A percentile compares a stretch with the other conserved stretches of the same genome.
phyloP scores from a whole-genome alignment of 2,888 invertebrate genomes.

The Tinea trinotella region DNA sequence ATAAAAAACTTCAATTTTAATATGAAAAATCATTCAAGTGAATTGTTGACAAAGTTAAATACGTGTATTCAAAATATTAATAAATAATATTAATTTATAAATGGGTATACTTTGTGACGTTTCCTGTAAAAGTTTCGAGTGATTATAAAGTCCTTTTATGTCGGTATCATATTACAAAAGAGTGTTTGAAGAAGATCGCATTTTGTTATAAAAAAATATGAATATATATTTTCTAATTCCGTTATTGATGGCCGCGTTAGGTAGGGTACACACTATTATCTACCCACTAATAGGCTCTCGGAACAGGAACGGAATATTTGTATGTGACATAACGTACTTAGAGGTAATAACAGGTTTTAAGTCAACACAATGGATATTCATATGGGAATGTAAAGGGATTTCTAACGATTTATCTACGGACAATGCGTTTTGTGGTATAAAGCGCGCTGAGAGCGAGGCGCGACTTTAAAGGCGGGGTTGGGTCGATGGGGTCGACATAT shows the following conservation, averaged over 20 bases:
- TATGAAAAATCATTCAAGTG: not conserved
- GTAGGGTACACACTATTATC: not conserved
- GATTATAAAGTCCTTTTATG: not conserved
- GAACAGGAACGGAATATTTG: slow-evolving; percentile 12
- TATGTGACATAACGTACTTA: slow-evolving; percentile 18
- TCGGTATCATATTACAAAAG: not conserved
- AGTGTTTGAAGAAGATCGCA: not conserved
- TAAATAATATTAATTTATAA: not conserved
- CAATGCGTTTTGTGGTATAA: slow-evolving; percentile 17
- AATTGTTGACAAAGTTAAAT: not conserved
- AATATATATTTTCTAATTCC: not conserved
- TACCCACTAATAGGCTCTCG: not conserved
- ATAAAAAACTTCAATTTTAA: not conserved
- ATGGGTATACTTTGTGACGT: slow-evolving; percentile 1
- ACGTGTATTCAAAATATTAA: not conserved
- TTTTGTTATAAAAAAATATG: not conserved
- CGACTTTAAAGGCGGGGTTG: slow-evolving; percentile 23
- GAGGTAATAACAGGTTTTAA: slow-evolving; percentile 16
- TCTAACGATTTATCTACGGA: slow-evolving; percentile 18
- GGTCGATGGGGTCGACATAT: slow-evolving; percentile 25
- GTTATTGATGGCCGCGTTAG: slow-evolving; percentile 1
- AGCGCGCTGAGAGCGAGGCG: slow-evolving; percentile 1
- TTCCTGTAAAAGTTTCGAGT: not conserved
- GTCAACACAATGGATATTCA: slow-evolving; percentile 17
- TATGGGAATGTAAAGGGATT: slow-evolving; percentile 14